phyloP scores from a whole-genome alignment of 2,888 invertebrate species.

The Eupithecia subumbrata region DNA sequence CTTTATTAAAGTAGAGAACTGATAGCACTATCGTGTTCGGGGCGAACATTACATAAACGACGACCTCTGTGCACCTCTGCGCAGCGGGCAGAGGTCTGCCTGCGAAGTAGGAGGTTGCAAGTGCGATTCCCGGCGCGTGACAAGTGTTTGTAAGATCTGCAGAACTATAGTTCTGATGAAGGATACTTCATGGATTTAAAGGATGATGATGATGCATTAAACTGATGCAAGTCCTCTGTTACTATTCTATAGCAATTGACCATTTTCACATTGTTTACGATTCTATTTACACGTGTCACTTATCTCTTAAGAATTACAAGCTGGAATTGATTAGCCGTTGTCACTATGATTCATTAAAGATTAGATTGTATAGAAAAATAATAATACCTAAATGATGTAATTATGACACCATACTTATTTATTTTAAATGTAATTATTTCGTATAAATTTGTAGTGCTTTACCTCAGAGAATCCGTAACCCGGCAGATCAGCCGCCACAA shows the following conservation, averaged over 20 bases:
- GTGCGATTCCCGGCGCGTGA: background rate
- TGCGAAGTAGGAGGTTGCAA: background rate
- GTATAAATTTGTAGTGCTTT: slow-evolving; percentile 18
- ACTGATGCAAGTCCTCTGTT: background rate
- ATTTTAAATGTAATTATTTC: background rate
- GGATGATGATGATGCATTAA: background rate
- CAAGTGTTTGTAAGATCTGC: background rate
- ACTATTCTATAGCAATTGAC: background rate
- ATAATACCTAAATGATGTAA: background rate
- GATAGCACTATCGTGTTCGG: too few relatives aligned
- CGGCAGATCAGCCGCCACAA: slow-evolving; percentile 87
- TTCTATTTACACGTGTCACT: background rate
- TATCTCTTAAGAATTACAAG: background rate
- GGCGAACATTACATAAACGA: background rate
- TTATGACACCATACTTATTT: background rate
- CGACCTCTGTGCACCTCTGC: background rate
- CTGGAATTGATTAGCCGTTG: background rate
- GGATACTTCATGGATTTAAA: background rate
- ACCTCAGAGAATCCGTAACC: slow-evolving; percentile 89
- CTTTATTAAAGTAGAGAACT: background rate
- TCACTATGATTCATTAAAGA: background rate
- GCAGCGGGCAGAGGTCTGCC: background rate
- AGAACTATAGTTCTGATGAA: too few relatives aligned
- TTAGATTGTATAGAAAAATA: background rate
- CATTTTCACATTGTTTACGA: background rate